A percentile compares a stretch with the other conserved stretches of the same genome.
phyloP scores from a whole-genome alignment of 2,888 invertebrate species.

The Cybosia mesomella region DNA sequence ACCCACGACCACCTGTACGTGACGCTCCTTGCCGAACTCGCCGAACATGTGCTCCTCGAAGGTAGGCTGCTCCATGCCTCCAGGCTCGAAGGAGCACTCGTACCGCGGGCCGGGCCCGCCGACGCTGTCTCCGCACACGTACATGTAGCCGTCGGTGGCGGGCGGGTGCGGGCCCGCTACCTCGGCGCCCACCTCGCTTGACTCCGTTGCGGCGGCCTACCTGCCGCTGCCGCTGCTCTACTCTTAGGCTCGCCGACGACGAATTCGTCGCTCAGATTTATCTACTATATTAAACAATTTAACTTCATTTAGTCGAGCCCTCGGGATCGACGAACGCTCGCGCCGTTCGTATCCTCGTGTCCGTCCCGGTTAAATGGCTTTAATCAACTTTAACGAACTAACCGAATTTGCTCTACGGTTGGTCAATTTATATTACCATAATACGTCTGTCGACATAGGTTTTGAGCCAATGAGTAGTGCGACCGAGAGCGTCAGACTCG shows the following conservation, averaged over 20 bases:
- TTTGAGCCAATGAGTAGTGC: constrained; percentile 74
- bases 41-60: constrained; percentile 94
- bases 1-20: constrained; percentile 82
- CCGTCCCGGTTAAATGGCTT: constrained; percentile 87
- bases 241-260: constrained; percentile 55
- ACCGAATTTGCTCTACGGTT: constrained; percentile 86
- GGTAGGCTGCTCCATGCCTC: constrained; percentile 89
- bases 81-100: constrained; percentile 79
- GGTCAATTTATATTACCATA: constrained; percentile 88
- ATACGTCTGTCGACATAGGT: constrained; percentile 67
- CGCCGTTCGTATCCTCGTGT: constrained; percentile 83
- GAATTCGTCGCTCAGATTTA: constrained; percentile 65
- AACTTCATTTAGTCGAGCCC: constrained; percentile 80
- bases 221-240: constrained; percentile 56
- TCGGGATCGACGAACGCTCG: constrained; percentile 82
- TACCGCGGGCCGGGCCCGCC: constrained; percentile 71
- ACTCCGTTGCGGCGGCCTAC: constrained; percentile 77
- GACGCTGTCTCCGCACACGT: constrained; percentile 78
- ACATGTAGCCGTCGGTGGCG: constrained; percentile 82
- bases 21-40: constrained; percentile 89
- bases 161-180: constrained; percentile 83
- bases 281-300: constrained; percentile 83
- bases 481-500: constrained; percentile 55
- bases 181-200: constrained; percentile 80
- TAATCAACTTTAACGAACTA: constrained; percentile 88